Base-by-base conservation (phyloP, 64 coral and sea anemone genomes). In the Actinia equina region DNA sequence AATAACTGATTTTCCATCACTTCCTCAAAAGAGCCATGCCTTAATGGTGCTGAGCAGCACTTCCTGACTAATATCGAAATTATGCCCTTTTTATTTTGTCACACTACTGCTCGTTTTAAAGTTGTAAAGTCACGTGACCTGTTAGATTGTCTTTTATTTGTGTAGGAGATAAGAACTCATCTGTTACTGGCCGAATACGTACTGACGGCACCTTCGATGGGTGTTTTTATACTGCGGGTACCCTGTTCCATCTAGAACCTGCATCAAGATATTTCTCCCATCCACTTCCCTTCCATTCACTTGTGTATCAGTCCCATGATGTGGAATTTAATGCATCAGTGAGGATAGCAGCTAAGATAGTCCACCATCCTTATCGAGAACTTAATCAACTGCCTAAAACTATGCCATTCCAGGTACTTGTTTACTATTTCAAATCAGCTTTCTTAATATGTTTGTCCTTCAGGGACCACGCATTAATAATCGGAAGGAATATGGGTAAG, bases 201-300 rank as follows among this genome's bases (percentile, higher is more conserved):
- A 55, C 63, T 6, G 42, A 87, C 4, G 94, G 94, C 58, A 58
- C 78, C 45, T 93, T 96, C 85, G 94, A 96, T 23, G 94, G 94
- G 59, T 88, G 88, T 71, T 80, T 96, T 57, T 86, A 67, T 52
- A 27, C 63, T 44, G 42, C 44, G 26, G 86, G 81, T 23, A 81
- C 89, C 55, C 71, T 71, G 5, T 96, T 88, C 62, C 62, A 93
- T 59, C 23, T 93, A 57, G 94, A 96, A 80, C 91, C 91, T 43
- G 82, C 88, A 4, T 51, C 76, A 37, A 87, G 91, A 41, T 84
- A 96, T 25, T 52, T 85, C 69, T 59, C 25, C 17, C 49, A 20
- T 2, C 78, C 80, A 12, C 52, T 83, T 4, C 53, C 26, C 42
- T 96, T 90, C 41, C 94, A 96, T 71, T 96, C 94, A 79, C 71